These are phyloP conservation scores for Synanthedon formicaeformis DNA, from an alignment of 2,888 invertebrate genomes.

Conservation along the genomic window DNA sequence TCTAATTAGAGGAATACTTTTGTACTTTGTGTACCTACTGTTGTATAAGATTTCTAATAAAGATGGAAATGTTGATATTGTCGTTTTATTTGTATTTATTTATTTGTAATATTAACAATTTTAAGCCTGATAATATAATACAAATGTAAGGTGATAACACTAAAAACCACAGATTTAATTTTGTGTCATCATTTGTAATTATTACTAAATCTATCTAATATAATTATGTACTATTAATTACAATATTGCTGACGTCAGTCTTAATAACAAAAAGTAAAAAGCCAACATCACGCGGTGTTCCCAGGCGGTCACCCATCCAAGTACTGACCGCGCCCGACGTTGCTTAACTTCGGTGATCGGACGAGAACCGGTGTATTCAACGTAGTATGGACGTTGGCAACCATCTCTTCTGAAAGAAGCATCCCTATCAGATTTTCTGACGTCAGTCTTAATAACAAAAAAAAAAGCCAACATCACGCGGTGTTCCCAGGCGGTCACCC, in stretches of 20 bases:
- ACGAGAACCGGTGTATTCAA: conserved; percentile 44
- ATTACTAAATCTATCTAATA: too few relatives aligned
- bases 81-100: not conserved
- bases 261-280: too few relatives aligned
- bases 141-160: too few relatives aligned
- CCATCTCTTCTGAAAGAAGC: too few relatives aligned
- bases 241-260: too few relatives aligned
- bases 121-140: too few relatives aligned
- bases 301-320: conserved; percentile 17
- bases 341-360: conserved; percentile 46
- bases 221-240: too few relatives aligned
- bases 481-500: conserved; percentile 21
- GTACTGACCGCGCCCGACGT: conserved; percentile 28
- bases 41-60: conserved; percentile 18
- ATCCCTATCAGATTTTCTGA: too few relatives aligned
- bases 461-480: conserved; percentile 17
- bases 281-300: conserved; percentile 18
- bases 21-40: conserved; percentile 45
- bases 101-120: too few relatives aligned
- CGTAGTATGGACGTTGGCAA: conserved; percentile 44
- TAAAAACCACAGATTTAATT: too few relatives aligned
- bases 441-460: too few relatives aligned
- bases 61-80: conserved; percentile 4
- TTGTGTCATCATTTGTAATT: too few relatives aligned
- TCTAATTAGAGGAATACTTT: conserved; percentile 24